Evolutionary conservation across 2,797 vertebrate species (phyloP).

Genomic region (Gymnoscopelus braueri): DNA sequence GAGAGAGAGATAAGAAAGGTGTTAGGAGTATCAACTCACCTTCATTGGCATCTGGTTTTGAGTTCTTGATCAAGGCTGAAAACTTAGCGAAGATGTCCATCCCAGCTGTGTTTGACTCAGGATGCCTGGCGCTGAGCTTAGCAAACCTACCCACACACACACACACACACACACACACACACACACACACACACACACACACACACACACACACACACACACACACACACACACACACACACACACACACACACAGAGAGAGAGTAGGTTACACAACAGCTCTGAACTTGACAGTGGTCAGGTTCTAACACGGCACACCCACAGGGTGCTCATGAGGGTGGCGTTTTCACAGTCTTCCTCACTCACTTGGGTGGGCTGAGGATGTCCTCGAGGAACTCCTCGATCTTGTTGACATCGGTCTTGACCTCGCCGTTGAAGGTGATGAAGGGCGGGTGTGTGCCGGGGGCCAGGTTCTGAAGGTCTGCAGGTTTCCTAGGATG

Average conservation of each 20-base stretch:
- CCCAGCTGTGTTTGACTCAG: conserved; percentile 96
- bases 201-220: not conserved
- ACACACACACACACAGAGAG: not conserved
- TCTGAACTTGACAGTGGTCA: too few species aligned
- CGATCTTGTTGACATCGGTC: conserved; percentile 99
- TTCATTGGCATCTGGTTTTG: conserved; percentile 95
- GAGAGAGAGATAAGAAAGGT: not conserved
- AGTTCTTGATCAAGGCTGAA: conserved; percentile 97
- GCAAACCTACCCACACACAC: conserved; percentile 82
- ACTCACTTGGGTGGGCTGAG: conserved; percentile 96
- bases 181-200: not conserved
- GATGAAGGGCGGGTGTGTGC: conserved; percentile 97
- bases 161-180: not conserved
- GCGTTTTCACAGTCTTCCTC: not conserved
- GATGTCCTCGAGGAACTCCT: conserved; percentile 97
- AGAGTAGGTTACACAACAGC: too few species aligned
- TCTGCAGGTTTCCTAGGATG: conserved; percentile 92
- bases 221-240: not conserved
- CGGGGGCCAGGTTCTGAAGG: conserved; percentile 96
- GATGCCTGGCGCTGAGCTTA: conserved; percentile 93
- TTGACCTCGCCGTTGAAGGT: conserved; percentile 97
- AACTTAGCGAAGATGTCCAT: conserved; percentile 99
- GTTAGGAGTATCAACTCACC: conserved; percentile 76
- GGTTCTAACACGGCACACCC: too few species aligned
- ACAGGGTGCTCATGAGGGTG: too few species aligned